Evolutionary conservation across 1,140 invertebrate genomes (phyloP), one percentile per base, ranked within the genome.

Genomic region (Drosophila mauritiana): DNA sequence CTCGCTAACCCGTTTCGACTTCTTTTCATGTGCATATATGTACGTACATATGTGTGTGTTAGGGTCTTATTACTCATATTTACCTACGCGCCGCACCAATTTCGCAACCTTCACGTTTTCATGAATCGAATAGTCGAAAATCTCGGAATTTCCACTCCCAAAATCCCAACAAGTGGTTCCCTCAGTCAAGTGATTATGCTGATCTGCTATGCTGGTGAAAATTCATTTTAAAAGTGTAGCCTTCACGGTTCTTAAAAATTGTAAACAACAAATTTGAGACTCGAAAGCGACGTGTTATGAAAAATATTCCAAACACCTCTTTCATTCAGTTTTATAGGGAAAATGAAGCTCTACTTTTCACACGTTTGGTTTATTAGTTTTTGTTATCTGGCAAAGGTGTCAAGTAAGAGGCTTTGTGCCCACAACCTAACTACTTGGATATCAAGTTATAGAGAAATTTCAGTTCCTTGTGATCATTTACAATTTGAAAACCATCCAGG

Each of bases 131-230:
- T 8, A 43, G 45, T 65, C 48, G 25, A 31, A 31, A 31, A 31
- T 49, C 64, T 65, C 27, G 45, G 36, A 67, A 67, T 20, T 36
- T 45, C 37, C 25, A 52, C 37, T 36, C 10, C 20, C 43, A 64
- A 68, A 45, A 65, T 36, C 10, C 20, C 43, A 64, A 68, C 59
- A 68, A 68, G 64, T 64, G 58, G 58, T 43, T 67, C 61, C 61
- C 27, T 52, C 37, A 40, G 22, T 53, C 15, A 43, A 62, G 25
- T 51, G 31, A 51, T 51, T 27, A 34, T 51, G 27, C 25, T 52
- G 64, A 65, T 27, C 2, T 17, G 40, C 34, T 17, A n/a, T 39
- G 36, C 25, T 40, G 10, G 17, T 7, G 13, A 34, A 40, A 42
- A 13, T 12, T 20, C 8, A 40, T 42, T 59, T 31, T 8, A 40